phyloP scores from a whole-genome alignment of 2,797 vertebrate species.

The Pelodytes ibericus region DNA sequence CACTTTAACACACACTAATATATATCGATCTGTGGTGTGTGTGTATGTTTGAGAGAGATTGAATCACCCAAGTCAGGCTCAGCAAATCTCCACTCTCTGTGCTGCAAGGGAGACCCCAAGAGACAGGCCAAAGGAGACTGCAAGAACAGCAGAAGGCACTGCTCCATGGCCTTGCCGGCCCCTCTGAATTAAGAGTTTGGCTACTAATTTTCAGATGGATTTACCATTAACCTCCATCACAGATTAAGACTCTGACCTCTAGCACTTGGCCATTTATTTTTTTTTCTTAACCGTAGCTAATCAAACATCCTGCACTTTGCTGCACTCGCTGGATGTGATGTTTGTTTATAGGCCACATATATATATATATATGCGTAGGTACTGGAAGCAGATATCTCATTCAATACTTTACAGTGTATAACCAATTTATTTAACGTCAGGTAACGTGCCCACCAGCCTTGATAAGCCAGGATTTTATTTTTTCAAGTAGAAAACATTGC shows the following conservation, averaged over 20 bases:
- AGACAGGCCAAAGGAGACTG: conserved; percentile 2
- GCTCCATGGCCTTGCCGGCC: neutral
- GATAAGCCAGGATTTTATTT: conserved; percentile 6
- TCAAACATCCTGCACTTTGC: neutral
- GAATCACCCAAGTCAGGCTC: conserved; percentile 22
- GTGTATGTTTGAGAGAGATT: conserved; percentile 29
- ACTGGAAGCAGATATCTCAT: conserved; percentile 1
- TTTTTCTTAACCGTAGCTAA: neutral
- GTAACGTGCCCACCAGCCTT: neutral
- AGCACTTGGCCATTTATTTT: neutral
- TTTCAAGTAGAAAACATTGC: no score
- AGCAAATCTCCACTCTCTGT: conserved; percentile 6
- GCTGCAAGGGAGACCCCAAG: conserved; percentile 17
- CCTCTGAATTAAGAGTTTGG: conserved; percentile 25
- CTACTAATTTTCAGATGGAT: conserved; percentile 31
- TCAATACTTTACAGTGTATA: neutral
- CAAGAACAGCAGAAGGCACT: neutral
- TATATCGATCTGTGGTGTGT: conserved; percentile 45
- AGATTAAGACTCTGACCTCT: conserved; percentile 19
- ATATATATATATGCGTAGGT: neutral
- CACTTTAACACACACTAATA: conserved; percentile 51
- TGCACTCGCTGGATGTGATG: neutral
- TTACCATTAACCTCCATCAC: conserved; percentile 34
- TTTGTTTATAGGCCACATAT: neutral
- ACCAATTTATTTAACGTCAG: neutral